phyloP scores from a whole-genome alignment of 1,140 invertebrate genomes.

The Tribolium madens region DNA sequence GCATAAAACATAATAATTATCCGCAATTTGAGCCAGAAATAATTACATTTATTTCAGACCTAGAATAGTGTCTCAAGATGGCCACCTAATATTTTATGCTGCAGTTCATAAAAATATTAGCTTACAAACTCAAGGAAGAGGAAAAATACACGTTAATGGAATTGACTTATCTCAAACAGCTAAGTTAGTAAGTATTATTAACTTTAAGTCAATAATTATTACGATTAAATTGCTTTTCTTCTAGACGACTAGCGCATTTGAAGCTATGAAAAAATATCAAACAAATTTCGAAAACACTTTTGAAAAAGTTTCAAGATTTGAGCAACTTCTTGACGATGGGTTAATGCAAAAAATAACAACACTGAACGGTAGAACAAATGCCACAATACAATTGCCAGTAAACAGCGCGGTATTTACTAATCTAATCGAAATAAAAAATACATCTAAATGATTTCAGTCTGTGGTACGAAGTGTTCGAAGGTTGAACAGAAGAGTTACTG shows the following conservation, averaged over 20 bases:
- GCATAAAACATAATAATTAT: too few species aligned
- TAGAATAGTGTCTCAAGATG: constrained; percentile 72
- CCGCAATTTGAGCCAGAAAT: too few species aligned
- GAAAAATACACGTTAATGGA: constrained; percentile 73
- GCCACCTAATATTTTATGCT: constrained; percentile 74
- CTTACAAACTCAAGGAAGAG: constrained; percentile 71
- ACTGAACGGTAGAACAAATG: constrained; percentile 1
- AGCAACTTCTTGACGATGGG: constrained; percentile 44
- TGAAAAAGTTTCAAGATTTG: constrained; percentile 50
- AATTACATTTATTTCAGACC: constrained; percentile 70
- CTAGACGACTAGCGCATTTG: constrained; percentile 65
- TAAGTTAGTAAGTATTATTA: constrained; percentile 63
- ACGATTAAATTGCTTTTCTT: constrained; percentile 46
- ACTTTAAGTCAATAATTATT: background rate
- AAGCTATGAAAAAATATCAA: constrained; percentile 65
- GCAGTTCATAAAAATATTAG: constrained; percentile 76
- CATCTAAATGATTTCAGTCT: constrained; percentile 13
- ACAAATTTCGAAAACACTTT: constrained; percentile 45
- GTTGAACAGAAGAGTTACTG: constrained; percentile 16
- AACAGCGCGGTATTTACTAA: background rate
- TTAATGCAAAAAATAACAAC: constrained; percentile 9
- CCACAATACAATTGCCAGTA: background rate
- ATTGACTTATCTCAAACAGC: constrained; percentile 69
- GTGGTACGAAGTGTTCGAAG: constrained; percentile 11
- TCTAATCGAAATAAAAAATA: background rate